Base-by-base conservation (phyloP, 2,797 vertebrate species). In the Tadarida brasiliensis region DNA sequence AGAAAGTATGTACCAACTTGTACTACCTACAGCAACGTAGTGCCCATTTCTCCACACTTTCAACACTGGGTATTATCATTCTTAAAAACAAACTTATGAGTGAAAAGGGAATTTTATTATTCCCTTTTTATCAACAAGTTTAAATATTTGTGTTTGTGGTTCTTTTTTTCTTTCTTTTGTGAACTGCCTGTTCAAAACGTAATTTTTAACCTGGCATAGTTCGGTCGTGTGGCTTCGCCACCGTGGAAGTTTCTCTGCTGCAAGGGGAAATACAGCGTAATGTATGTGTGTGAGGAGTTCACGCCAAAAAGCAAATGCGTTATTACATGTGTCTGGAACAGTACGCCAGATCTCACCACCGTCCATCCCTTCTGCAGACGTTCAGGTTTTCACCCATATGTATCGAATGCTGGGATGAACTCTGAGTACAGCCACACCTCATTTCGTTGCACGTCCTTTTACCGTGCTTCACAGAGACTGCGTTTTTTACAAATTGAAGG, bases 181-280 rank as follows among this genome's bases (percentile, higher is more conserved):
- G 44, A 80, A 20, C 28, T 51, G 10, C 4, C 35, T 81, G 7
- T 81, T 90, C 33, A 92, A 90, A 85, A 67, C 26, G 63, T 49
- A 68, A 82, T 11, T 80, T 94, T 85, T 80, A 67, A 59, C 33
- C n/a, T 35, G 24, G 59, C 59, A 47, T 11, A 68, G 4, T 61
- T 85, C 73, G 88, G 16, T 85, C 59, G 10, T 26, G 4, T 30
- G 22, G 39, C 47, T 33, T 47, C 26, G 35, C 56, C 28, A 35
- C 26, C 51, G 39, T 59, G 78, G 26, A 80, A 92, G 51, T 20
- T 65, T 71, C 20, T 57, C 35, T 84, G 39, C 59, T 44, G n/a
- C 30, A 49, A 67, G 67, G 12, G 44, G 74, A 90, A 90, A 97
- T 30, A 11, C 49, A 51, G 39, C 94, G 14, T 87, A 51, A 39